A percentile compares a stretch with the other conserved stretches of the same genome.
Conservation (phyloP, 2,113 vertebrate species). For the Ammodytes dubius region DNA sequence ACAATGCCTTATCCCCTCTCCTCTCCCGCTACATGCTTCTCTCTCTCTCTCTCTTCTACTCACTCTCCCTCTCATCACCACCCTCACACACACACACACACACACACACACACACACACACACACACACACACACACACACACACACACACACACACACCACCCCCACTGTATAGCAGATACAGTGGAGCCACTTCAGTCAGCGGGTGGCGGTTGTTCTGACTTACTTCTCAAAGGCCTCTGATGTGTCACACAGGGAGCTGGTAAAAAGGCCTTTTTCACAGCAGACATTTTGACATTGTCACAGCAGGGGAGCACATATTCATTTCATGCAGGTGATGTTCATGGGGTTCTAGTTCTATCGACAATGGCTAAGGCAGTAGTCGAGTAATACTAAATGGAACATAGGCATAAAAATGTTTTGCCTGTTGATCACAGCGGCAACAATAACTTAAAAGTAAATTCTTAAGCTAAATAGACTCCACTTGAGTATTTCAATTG, state of each 20-base stretch:
- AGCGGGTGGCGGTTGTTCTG: constrained; percentile 23
- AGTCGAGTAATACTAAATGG: too few species aligned
- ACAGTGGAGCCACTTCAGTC: constrained; percentile 47
- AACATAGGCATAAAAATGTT: too few species aligned
- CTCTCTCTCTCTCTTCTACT: neutral
- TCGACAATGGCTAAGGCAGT: too few species aligned
- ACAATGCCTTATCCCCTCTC: constrained; percentile 43
- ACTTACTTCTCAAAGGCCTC: constrained; percentile 12
- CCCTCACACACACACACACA: neutral
- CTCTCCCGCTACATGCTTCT: too few species aligned
- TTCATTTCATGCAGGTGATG: neutral
- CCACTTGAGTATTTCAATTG: neutral
- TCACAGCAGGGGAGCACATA: neutral
- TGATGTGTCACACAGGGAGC: neutral
- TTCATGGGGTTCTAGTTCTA: neutral
- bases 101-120: neutral
- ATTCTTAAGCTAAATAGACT: too few species aligned
- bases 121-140: constrained; percentile 5
- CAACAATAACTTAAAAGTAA: too few species aligned
- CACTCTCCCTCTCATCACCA: too few species aligned
- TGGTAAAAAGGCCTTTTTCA: neutral
- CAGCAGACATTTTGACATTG: constrained; percentile 25
- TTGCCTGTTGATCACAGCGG: too few species aligned
- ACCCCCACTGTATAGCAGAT: neutral
- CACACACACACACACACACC: constrained; percentile 11